Evolutionary conservation across 2,113 vertebrate species (phyloP).

Genomic region (Ictidomys tridecemlineatus): DNA sequence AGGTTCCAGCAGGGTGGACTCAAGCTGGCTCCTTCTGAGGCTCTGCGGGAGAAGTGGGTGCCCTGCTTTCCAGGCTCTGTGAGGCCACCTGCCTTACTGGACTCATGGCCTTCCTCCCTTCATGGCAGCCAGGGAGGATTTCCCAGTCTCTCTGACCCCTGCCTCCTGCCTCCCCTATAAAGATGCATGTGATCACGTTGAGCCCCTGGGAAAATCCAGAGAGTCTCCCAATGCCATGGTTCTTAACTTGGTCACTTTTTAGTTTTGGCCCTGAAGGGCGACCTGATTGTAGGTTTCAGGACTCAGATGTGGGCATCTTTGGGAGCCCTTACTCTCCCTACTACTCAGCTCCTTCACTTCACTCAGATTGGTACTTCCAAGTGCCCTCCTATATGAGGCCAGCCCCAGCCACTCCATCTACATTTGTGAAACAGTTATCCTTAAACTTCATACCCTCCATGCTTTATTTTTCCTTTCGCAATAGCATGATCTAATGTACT

Average conservation of each 20-base stretch:
- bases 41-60: fast-evolving
- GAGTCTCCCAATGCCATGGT: not conserved
- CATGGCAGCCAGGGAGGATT: not conserved
- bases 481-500: not conserved
- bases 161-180: not conserved
- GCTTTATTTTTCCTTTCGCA: not conserved
- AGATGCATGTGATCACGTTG: too few species aligned
- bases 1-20: not conserved
- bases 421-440: not conserved
- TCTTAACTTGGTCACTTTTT: not conserved
- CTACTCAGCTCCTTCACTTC: not conserved
- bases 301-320: fast-evolving
- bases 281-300: not conserved
- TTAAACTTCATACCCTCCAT: not conserved
- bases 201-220: not conserved
- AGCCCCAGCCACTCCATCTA: not conserved
- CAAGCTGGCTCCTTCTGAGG: not conserved
- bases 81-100: fast-evolving
- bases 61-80: not conserved
- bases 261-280: not conserved
- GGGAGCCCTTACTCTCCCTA: not conserved
- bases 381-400: not conserved
- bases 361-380: not conserved
- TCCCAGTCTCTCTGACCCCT: not conserved
- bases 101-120: too few species aligned